Percentiles rank a stretch among this genome's conserved stretches.
These are phyloP conservation scores for Hyla sarda DNA, from an alignment of 2,113 vertebrate genomes.

Conservation along the genomic window DNA sequence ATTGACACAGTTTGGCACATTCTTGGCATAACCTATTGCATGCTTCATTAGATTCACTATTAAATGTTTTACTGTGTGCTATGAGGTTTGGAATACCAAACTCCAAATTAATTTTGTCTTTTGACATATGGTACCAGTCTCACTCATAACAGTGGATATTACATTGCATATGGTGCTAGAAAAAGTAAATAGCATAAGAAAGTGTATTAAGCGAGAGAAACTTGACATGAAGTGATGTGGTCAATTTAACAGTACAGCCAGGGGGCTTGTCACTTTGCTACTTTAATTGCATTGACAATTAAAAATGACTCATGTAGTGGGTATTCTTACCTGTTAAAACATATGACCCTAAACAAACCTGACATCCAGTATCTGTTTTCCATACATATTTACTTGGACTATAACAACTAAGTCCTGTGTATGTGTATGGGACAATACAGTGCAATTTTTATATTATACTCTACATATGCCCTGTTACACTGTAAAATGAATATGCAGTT, in stretches of 20 bases:
- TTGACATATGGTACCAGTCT: constrained; percentile 31
- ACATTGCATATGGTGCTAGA: background rate
- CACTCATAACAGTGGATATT: background rate
- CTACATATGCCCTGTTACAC: too few species aligned
- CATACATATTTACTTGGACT: too few species aligned
- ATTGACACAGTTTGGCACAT: background rate
- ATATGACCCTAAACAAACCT: background rate
- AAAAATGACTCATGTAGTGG: background rate
- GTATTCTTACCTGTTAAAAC: background rate
- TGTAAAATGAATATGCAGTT: too few species aligned
- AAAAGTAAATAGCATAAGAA: constrained; percentile 10
- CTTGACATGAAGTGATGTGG: constrained; percentile 34
- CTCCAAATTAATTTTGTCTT: constrained; percentile 15
- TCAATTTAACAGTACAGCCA: constrained; percentile 1
- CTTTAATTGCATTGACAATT: constrained; percentile 32
- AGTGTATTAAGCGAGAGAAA: background rate
- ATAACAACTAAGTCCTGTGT: too few species aligned
- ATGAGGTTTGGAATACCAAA: constrained; percentile 5
- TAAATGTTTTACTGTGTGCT: background rate
- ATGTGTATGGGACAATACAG: too few species aligned
- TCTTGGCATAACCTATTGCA: constrained; percentile 39
- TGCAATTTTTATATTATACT: too few species aligned
- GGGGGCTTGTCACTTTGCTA: background rate
- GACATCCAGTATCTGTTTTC: background rate
- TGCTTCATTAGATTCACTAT: background rate